Evolutionary conservation across 2,113 vertebrate genomes (phyloP).

Genomic region (Lichenostomus cassidix): DNA sequence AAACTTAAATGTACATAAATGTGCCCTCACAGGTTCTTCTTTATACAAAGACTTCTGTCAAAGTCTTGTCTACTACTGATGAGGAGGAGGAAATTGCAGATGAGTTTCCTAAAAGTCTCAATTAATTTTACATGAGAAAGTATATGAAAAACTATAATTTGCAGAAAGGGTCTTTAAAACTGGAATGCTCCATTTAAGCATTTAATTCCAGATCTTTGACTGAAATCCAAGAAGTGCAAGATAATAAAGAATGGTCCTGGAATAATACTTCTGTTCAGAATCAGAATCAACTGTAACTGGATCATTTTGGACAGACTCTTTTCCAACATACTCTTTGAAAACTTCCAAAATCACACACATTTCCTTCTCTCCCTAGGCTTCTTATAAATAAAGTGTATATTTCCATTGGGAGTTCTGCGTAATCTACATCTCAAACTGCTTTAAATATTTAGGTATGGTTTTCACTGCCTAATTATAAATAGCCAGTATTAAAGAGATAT

Average conservation of each 20-base stretch:
- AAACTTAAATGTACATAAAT: neutral
- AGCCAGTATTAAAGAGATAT: neutral
- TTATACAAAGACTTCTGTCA: neutral
- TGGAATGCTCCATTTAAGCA: neutral
- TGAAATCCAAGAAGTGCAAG: neutral
- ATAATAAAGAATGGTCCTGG: neutral
- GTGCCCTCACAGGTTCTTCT: neutral
- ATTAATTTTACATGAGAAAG: neutral
- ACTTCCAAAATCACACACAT: neutral
- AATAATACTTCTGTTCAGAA: neutral
- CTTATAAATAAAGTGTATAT: neutral
- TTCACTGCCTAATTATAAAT: neutral
- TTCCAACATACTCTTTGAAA: neutral
- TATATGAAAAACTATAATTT: neutral
- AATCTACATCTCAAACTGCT: constrained; percentile 9
- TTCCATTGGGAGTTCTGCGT: neutral
- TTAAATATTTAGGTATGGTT: constrained; percentile 20
- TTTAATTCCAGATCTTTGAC: neutral
- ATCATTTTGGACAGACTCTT: neutral
- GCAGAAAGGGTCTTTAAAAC: neutral
- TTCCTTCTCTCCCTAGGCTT: neutral
- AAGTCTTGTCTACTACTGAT: neutral
- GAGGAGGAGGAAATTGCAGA: neutral
- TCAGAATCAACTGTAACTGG: neutral
- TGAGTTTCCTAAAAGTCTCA: neutral